Percentiles rank a stretch among this genome's conserved stretches.
phyloP scores from a whole-genome alignment of 2,888 invertebrate genomes.

The Drosophila tanythrix region DNA sequence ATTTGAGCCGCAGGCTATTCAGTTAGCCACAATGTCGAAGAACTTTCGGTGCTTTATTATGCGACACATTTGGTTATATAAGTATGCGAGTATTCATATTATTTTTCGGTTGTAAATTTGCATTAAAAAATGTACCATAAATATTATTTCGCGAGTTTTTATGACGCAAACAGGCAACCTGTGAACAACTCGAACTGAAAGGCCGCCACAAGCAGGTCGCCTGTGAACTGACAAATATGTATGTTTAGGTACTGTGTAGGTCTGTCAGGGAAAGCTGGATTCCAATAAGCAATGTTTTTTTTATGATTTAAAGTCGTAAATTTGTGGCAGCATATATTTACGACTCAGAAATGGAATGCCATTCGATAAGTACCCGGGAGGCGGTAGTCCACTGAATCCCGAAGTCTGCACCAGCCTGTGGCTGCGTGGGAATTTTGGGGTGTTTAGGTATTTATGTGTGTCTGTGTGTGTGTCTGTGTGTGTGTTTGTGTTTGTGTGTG shows the following conservation, averaged over 20 bases:
- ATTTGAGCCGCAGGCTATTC: constrained; percentile 2
- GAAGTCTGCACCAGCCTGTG: neutral
- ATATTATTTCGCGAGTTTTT: constrained; percentile 73
- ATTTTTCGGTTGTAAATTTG: constrained; percentile 69
- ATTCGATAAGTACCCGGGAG: constrained; percentile 54
- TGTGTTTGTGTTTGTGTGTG: neutral
- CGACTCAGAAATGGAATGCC: constrained; percentile 71
- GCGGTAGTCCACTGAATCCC: constrained; percentile 28
- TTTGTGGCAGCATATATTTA: constrained; percentile 73
- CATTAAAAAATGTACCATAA: constrained; percentile 78
- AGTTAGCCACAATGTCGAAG: constrained; percentile 6
- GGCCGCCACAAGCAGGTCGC: constrained; percentile 14
- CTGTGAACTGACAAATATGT: constrained; percentile 12
- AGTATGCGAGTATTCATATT: constrained; percentile 53
- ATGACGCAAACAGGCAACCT: constrained; percentile 54
- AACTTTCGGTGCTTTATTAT: constrained; percentile 23
- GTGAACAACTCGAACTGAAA: constrained; percentile 17
- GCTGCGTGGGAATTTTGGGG: neutral
- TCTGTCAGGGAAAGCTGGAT: constrained; percentile 45
- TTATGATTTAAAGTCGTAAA: constrained; percentile 80
- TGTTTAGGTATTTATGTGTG: neutral
- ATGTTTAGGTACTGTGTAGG: neutral
- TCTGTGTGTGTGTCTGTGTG: neutral
- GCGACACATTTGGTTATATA: constrained; percentile 45
- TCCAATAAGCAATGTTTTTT: constrained; percentile 64